These are phyloP conservation scores for Silurus lanzhouensis DNA, from an alignment of 2,797 vertebrate species.

Conservation along the genomic window DNA sequence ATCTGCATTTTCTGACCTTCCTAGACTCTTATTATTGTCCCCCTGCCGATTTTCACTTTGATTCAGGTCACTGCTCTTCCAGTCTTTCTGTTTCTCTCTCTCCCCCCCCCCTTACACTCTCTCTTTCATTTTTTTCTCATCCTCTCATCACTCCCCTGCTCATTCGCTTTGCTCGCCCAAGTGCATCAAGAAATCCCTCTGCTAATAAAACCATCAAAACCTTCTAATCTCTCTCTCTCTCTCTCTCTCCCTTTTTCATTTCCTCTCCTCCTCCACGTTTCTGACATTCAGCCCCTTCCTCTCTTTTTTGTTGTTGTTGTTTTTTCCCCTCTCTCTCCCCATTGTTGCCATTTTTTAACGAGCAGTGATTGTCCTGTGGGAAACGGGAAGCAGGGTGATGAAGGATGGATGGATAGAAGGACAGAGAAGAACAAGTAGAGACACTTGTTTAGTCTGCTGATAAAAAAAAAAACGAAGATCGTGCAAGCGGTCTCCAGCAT, in stretches of 20 bases:
- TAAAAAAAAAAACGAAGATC: neutral
- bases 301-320: constrained; percentile 27
- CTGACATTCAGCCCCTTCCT: neutral
- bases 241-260: constrained; percentile 21
- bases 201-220: constrained; percentile 50
- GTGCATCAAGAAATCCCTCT: constrained; percentile 51
- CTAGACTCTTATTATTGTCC: constrained; percentile 44
- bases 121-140: neutral
- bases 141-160: constrained; percentile 40
- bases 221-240: constrained; percentile 19
- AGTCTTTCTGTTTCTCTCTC: constrained; percentile 34
- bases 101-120: constrained; percentile 50
- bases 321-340: constrained; percentile 51
- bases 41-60: constrained; percentile 73
- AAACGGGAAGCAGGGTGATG: constrained; percentile 52
- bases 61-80: constrained; percentile 76
- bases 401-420: constrained; percentile 68
- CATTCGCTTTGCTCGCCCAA: constrained; percentile 66
- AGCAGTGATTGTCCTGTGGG: constrained; percentile 79
- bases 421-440: constrained; percentile 32
- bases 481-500: neutral
- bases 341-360: constrained; percentile 79
- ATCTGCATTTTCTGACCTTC: constrained; percentile 53
- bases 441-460: constrained; percentile 22
- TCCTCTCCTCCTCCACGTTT: constrained; percentile 12